phyloP scores from a whole-genome alignment of 2,113 vertebrate species.

The Kobus ellipsiprymnus region DNA sequence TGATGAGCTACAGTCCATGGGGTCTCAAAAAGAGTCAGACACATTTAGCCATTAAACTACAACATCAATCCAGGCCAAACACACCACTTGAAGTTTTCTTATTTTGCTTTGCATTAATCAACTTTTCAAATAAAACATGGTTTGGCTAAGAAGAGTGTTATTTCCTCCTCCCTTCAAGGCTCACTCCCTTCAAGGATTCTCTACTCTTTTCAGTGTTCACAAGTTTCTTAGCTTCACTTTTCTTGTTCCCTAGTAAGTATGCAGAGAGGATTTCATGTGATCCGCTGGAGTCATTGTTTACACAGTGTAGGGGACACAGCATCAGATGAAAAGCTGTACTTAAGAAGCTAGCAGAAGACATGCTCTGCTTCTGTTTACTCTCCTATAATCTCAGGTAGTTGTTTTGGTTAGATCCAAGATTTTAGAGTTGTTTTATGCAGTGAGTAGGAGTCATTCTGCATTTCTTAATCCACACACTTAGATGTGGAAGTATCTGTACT shows the following conservation, averaged over 20 bases:
- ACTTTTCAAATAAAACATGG: conserved; percentile 72
- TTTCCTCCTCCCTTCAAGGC: background rate
- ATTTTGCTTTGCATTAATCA: conserved; percentile 47
- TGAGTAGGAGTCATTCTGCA: background rate
- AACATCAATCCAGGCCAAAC: background rate
- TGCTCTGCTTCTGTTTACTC: background rate
- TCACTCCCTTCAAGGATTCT: background rate
- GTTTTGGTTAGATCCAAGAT: background rate
- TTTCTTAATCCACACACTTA: background rate
- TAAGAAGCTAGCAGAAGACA: background rate
- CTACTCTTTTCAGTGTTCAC: background rate
- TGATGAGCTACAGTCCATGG: background rate
- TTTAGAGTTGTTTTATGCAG: background rate
- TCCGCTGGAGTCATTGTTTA: background rate
- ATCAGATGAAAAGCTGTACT: background rate
- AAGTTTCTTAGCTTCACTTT: background rate
- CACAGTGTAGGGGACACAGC: background rate
- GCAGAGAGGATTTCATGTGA: background rate
- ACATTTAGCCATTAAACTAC: background rate
- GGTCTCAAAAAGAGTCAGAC: background rate
- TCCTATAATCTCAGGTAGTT: background rate
- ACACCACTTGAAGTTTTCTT: background rate
- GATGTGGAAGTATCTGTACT: background rate
- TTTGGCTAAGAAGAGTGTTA: background rate
- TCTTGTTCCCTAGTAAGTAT: background rate